These are phyloP conservation scores for Sminthurinus aureus DNA, from an alignment of 2,888 invertebrate species.

Conservation along the genomic window DNA sequence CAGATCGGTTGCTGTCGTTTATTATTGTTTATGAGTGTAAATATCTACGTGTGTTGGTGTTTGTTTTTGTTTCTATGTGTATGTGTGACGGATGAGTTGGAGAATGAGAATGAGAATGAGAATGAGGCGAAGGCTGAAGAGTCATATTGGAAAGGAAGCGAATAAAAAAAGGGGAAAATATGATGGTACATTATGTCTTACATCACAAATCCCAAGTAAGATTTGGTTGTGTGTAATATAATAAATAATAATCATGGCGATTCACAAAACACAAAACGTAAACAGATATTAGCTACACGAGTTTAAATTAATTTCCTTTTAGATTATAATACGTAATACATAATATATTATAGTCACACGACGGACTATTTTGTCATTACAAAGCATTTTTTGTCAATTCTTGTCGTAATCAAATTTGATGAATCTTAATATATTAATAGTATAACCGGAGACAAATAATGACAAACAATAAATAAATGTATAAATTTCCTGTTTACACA, in stretches of 20 bases:
- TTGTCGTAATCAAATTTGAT: not conserved
- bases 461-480: too few relatives aligned
- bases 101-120: slow-evolving; percentile 41
- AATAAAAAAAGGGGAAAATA: not conserved
- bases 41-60: not conserved
- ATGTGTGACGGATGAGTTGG: slow-evolving; percentile 12
- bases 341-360: too few relatives aligned
- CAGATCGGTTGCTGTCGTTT: not conserved
- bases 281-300: too few relatives aligned
- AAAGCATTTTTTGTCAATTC: too few relatives aligned
- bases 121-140: slow-evolving; percentile 49
- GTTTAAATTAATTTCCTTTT: too few relatives aligned
- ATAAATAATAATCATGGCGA: too few relatives aligned
- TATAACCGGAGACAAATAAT: not conserved
- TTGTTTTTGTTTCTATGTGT: not conserved
- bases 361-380: too few relatives aligned
- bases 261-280: too few relatives aligned
- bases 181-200: not conserved
- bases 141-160: slow-evolving; percentile 10
- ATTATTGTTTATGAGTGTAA: not conserved
- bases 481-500: not conserved
- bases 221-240: too few relatives aligned
- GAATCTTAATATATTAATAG: not conserved
- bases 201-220: too few relatives aligned
- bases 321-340: too few relatives aligned